Base-by-base conservation (phyloP, 1,140 invertebrate genomes). In the Lordiphosa stackelbergi region DNA sequence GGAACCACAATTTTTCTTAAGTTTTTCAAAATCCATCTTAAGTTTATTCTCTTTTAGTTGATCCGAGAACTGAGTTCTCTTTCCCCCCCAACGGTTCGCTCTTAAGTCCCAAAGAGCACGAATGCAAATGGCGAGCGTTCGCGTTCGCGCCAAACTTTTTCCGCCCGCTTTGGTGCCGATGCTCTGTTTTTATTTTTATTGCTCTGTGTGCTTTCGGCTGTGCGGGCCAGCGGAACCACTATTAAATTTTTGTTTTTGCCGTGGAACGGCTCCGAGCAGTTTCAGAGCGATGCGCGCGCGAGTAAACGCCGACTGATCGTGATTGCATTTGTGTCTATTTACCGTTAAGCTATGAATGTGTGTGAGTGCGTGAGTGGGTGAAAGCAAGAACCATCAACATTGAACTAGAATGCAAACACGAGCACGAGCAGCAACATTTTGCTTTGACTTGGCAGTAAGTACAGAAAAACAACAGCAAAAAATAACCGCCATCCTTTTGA, bases 101-200 rank as follows among this genome's bases (percentile, higher is more conserved):
- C 55, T 69, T 57, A 11, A 9, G 19, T 24, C 7, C 7, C 7
- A 37, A 73, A 78, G 74, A 79, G 74, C 37, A 41, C 38, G 34
- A 35, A 73, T 69, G 64, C 63, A 69, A 69, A 77, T 66, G 53
- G 47, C 47, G 69, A 78, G 65, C 69, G 49, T 66, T 70, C 73
- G 73, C 69, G 66, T 45, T 45, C 70, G 70, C 73, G 73, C 69
- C 73, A 78, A 79, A 79, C 65, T 63, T 70, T 66, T 60, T 66
- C 46, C 53, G 49, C 49, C 51, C 64, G 57, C 62, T 16, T 34
- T 19, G 24, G 38, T 54, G 36, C 53, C 55, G 12, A 48, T 84
- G 77, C 77, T 81, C 77, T 84, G 77, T 79, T 81, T 84, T 81
- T 84, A 78, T 84, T 81, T 81, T 62, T 84, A 73, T 84, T 78